Conservation (phyloP, 1,140 invertebrate species). For the Riptortus pedestris region DNA sequence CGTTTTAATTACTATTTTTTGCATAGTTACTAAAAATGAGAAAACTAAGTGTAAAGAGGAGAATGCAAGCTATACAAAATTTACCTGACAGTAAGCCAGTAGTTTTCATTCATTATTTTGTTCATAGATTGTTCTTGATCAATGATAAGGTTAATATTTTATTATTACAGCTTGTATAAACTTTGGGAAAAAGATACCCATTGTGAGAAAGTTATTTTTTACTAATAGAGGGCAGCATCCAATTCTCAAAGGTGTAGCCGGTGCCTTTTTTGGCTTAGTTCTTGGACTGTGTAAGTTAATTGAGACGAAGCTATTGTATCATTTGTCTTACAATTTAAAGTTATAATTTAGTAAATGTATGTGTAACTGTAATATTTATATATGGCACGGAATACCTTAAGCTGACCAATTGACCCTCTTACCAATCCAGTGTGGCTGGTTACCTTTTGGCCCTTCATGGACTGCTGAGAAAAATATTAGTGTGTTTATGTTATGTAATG, state of each 20-base stretch:
- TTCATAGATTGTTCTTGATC: background rate
- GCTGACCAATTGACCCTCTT: no score
- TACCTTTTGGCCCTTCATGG: no score
- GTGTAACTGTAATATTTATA: no score
- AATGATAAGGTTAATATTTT: background rate
- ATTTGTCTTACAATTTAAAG: no score
- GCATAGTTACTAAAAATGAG: no score
- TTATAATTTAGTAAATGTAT: no score
- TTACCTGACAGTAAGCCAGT: background rate
- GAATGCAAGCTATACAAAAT: background rate
- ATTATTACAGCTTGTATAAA: background rate
- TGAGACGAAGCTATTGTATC: no score
- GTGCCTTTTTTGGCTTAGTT: background rate
- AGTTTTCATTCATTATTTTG: background rate
- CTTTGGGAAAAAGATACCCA: background rate
- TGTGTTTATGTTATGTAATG: no score
- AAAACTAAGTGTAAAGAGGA: background rate
- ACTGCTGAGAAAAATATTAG: no score
- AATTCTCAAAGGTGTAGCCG: background rate
- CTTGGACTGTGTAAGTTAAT: background rate
- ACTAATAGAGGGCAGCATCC: background rate
- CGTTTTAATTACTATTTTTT: no score
- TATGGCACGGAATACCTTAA: no score
- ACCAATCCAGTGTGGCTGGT: no score
- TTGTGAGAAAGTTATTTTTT: background rate